Percentiles rank a stretch among this genome's conserved stretches.
Evolutionary conservation across 1,140 invertebrate species (phyloP).

Genomic region (Drosophila fuyamai): DNA sequence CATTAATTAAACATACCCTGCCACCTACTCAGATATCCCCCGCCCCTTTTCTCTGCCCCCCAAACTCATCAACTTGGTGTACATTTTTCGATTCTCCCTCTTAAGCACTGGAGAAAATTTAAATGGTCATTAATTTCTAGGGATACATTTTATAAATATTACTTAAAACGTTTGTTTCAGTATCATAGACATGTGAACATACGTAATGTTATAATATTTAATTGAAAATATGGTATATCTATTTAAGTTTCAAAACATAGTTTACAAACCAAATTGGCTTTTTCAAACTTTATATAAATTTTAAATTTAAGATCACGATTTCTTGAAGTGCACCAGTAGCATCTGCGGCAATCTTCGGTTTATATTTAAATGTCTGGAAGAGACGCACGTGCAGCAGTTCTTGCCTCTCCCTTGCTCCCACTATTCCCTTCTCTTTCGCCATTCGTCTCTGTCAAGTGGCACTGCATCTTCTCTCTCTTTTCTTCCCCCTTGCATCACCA

Average conservation of each 20-base stretch:
- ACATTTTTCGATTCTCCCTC: conserved; percentile 65
- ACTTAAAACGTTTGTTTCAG: no score
- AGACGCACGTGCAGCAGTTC: conserved; percentile 71
- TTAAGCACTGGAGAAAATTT: conserved; percentile 2
- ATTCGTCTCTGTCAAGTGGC: conserved; percentile 82
- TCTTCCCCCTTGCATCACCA: neutral
- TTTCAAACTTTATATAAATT: no score
- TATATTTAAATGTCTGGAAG: conserved; percentile 80
- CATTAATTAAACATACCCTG: conserved; percentile 81
- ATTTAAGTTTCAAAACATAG: no score
- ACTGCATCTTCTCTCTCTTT: conserved; percentile 55
- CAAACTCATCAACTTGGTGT: conserved; percentile 32
- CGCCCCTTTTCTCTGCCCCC: neutral
- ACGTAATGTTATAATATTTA: no score
- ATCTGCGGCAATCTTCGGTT: conserved; percentile 77
- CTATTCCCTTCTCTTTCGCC: conserved; percentile 24
- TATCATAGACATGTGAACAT: no score
- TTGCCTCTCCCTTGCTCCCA: neutral
- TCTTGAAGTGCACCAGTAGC: conserved; percentile 42
- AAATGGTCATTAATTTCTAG: no score
- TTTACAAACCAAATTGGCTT: no score
- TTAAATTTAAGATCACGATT: neutral
- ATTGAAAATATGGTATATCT: no score
- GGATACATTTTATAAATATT: no score
- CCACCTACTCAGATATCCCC: conserved; percentile 52